A percentile compares a stretch with the other conserved stretches of the same genome.
Evolutionary conservation across 2,797 vertebrate genomes (phyloP).

Genomic region (Sebastes oblongus): DNA sequence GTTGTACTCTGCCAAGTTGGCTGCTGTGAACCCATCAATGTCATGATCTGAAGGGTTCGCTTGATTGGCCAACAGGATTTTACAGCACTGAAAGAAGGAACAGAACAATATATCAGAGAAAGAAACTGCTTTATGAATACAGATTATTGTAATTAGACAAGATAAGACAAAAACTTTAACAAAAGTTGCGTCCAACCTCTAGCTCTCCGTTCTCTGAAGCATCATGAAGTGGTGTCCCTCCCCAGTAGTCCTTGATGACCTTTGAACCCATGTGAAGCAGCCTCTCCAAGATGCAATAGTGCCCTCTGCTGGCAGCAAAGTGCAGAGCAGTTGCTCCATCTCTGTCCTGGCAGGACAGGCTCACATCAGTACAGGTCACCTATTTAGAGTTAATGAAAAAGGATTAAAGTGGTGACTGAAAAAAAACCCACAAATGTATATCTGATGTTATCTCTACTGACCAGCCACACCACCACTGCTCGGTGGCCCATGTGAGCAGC

Average conservation of each 20-base stretch:
- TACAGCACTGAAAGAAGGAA: conserved; percentile 81
- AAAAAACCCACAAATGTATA: not conserved
- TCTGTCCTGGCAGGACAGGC: conserved; percentile 78
- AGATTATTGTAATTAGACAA: not conserved
- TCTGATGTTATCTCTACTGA: conserved; percentile 60
- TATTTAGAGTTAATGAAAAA: conserved; percentile 39
- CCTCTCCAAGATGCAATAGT: conserved; percentile 82
- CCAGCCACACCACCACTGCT: conserved; percentile 86
- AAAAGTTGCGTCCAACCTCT: conserved; percentile 72
- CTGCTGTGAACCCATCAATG: conserved; percentile 83
- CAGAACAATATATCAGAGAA: not conserved
- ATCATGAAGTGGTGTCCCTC: conserved; percentile 88
- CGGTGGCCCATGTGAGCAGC: conserved; percentile 86
- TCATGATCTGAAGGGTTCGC: conserved; percentile 79
- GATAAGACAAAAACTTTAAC: not conserved
- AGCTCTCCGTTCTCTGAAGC: conserved; percentile 88
- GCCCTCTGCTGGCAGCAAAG: conserved; percentile 88
- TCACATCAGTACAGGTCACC: conserved; percentile 81
- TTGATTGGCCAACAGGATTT: conserved; percentile 79
- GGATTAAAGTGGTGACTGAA: not conserved
- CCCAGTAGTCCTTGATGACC: conserved; percentile 84
- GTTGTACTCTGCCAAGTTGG: conserved; percentile 86
- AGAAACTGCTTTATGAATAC: not conserved
- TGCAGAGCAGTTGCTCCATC: conserved; percentile 89
- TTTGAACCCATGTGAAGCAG: conserved; percentile 83